Evolutionary conservation across 2,113 vertebrate species (phyloP).

Genomic region (human (Homo sapiens)): GRCh38 chr6:118774501-118775000

Average conservation of each 20-base stretch:
- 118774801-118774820: background rate
- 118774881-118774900: background rate
- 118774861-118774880: background rate
- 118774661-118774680: background rate
- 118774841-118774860: background rate
- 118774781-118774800: background rate
- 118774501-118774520: background rate
- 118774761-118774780: background rate
- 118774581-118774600: background rate
- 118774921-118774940: background rate
- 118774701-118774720: background rate
- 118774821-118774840: background rate
- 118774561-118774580: background rate
- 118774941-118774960: conserved; percentile 14
- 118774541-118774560: background rate
- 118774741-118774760: background rate
- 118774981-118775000: conserved; percentile 18
- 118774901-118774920: background rate
- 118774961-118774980: background rate
- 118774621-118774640: background rate
- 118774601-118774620: background rate
- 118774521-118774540: background rate
- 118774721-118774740: background rate
- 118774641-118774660: background rate
- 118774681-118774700: background rate